Evolutionary conservation across 2,888 invertebrate genomes (phyloP).

Genomic region (Dyspetes luteomarginatus): DNA sequence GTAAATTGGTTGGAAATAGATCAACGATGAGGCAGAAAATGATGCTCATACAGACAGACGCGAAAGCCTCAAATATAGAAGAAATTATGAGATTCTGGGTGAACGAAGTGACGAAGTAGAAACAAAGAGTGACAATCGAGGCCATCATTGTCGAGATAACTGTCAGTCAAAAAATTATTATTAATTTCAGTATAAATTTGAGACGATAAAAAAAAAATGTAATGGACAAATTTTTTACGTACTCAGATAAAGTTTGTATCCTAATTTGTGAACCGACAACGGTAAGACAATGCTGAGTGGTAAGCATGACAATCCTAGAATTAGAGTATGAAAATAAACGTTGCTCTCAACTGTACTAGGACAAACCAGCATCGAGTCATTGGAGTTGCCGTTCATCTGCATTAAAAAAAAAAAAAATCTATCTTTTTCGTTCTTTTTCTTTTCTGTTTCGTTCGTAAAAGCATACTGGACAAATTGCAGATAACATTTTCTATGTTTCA

Average conservation of each 20-base stretch:
- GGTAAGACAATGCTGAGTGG: slow-evolving; percentile 91
- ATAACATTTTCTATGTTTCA: too few species aligned
- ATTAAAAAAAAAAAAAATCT: slow-evolving; percentile 1
- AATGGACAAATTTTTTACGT: too few species aligned
- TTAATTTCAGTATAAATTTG: too few species aligned
- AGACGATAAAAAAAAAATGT: too few species aligned
- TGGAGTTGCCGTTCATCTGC: neutral
- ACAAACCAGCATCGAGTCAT: slow-evolving; percentile 82
- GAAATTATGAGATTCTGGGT: slow-evolving; percentile 89
- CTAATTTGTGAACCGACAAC: slow-evolving; percentile 89
- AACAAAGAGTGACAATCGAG: slow-evolving; percentile 88
- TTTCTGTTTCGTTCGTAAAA: too few species aligned
- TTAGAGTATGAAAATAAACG: slow-evolving; percentile 89
- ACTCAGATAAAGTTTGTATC: slow-evolving; percentile 92
- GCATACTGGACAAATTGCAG: too few species aligned
- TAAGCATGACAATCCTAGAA: slow-evolving; percentile 90
- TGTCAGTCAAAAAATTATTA: slow-evolving; percentile 77
- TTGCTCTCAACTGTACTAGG: slow-evolving; percentile 86
- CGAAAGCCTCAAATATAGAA: slow-evolving; percentile 91
- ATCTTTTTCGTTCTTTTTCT: too few species aligned
- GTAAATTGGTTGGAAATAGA: slow-evolving; percentile 91
- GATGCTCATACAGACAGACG: slow-evolving; percentile 90
- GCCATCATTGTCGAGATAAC: slow-evolving; percentile 90
- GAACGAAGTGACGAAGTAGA: slow-evolving; percentile 90
- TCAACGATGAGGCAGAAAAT: slow-evolving; percentile 92